Evolutionary conservation across 2,797 vertebrate species (phyloP).

Genomic region (Protosalanx chinensis): DNA sequence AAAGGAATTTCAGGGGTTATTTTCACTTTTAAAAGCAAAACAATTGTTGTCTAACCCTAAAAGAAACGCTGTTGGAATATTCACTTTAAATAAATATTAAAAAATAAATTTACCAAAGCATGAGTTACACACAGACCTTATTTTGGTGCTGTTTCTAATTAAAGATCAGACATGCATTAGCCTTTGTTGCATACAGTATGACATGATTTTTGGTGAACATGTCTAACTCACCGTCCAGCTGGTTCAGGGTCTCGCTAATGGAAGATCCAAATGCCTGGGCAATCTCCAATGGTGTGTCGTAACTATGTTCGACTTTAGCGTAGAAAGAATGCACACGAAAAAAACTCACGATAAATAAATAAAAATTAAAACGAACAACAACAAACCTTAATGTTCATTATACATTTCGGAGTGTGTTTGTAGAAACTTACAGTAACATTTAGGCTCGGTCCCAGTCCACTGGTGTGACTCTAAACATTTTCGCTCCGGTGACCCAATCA

Average conservation of each 20-base stretch:
- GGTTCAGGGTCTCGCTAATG: constrained; percentile 54
- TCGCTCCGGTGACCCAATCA: constrained; percentile 58
- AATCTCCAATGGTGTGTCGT: constrained; percentile 58
- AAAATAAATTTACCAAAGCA: no score
- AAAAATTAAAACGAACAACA: background rate
- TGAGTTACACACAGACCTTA: no score
- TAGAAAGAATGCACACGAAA: constrained; percentile 9
- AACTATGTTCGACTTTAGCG: constrained; percentile 58
- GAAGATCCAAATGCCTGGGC: constrained; percentile 51
- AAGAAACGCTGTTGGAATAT: background rate
- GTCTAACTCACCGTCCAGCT: constrained; percentile 13
- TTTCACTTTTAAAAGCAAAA: background rate
- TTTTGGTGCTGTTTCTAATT: no score
- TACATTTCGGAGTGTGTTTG: background rate
- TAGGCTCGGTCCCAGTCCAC: constrained; percentile 62
- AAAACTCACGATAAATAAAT: background rate
- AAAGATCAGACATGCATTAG: no score
- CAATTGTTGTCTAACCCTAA: background rate
- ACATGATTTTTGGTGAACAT: no score
- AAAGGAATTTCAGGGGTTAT: background rate
- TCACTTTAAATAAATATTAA: no score
- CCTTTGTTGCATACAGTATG: no score
- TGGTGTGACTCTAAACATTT: constrained; percentile 53
- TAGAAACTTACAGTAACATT: constrained; percentile 65
- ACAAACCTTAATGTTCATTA: background rate